Conservation (phyloP, 2,113 vertebrate species). For the Callospermophilus lateralis region DNA sequence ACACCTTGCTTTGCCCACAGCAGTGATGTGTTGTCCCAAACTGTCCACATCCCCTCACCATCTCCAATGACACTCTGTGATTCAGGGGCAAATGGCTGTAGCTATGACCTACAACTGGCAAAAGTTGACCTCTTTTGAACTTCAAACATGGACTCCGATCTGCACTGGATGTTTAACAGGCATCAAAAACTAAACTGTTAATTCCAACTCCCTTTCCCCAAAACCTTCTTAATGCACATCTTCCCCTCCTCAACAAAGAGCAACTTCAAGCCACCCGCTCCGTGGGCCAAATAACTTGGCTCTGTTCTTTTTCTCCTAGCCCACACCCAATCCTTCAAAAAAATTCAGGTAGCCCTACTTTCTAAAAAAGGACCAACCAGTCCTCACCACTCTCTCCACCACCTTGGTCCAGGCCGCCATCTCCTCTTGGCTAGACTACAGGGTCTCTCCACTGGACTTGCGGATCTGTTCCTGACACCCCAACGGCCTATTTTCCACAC, state of each 20-base stretch:
- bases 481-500: not conserved
- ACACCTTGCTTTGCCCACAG: not conserved
- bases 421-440: not conserved
- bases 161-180: not conserved
- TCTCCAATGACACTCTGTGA: not conserved
- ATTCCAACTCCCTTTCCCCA: not conserved
- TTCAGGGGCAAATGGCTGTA: constrained; percentile 2
- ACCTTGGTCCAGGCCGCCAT: not conserved
- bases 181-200: constrained; percentile 29
- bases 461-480: not conserved
- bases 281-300: not conserved
- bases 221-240: not conserved
- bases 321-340: not conserved
- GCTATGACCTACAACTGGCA: not conserved
- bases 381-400: not conserved
- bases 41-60: not conserved
- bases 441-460: not conserved
- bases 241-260: not conserved
- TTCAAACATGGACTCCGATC: not conserved
- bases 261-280: not conserved
- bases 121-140: not conserved
- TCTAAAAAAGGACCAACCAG: not conserved
- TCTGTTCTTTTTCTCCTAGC: not conserved
- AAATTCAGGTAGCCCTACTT: constrained; percentile 25
- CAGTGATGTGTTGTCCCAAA: not conserved